These are phyloP conservation scores for Rhynchonycteris naso DNA, from an alignment of 2,797 vertebrate species.

Conservation along the genomic window DNA sequence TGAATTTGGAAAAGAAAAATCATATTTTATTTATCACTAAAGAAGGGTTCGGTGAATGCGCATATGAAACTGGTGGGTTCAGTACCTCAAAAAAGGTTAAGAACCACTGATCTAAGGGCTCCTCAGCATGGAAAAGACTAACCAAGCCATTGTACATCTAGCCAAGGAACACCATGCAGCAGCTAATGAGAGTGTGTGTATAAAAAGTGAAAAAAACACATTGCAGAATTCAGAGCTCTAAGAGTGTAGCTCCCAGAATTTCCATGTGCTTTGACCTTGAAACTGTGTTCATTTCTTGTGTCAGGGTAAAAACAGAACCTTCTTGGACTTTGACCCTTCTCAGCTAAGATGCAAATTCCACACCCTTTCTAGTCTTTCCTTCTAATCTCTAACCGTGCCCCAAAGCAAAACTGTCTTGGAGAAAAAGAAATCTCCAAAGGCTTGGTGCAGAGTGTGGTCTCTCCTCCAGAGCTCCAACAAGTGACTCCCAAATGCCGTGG, in stretches of 20 bases:
- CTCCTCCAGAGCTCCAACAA: slow-evolving; percentile 77
- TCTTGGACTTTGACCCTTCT: slow-evolving; percentile 30
- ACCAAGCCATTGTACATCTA: background rate
- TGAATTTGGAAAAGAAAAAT: too few relatives aligned
- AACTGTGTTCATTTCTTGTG: background rate
- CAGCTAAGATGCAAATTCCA: background rate
- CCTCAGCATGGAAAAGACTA: background rate
- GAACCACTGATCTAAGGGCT: background rate
- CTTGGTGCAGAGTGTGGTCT: slow-evolving; percentile 56
- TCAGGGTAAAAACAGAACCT: background rate
- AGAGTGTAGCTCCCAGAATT: background rate
- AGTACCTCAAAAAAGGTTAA: too few relatives aligned
- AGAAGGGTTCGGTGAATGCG: too few relatives aligned
- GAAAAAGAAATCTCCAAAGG: slow-evolving; percentile 56
- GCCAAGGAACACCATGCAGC: background rate
- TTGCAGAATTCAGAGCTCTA: background rate
- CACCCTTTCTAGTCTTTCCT: background rate
- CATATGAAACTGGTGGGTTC: too few relatives aligned
- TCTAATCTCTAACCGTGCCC: slow-evolving; percentile 43
- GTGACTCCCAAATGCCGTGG: slow-evolving; percentile 79
- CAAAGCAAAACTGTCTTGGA: slow-evolving; percentile 14
- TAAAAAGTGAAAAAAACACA: background rate
- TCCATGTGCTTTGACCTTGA: background rate
- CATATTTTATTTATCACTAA: too few relatives aligned
- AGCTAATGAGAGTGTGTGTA: background rate